Evolutionary conservation across 2,888 invertebrate genomes (phyloP).

Genomic region (Pseudococcus jackbeardsleyi): DNA sequence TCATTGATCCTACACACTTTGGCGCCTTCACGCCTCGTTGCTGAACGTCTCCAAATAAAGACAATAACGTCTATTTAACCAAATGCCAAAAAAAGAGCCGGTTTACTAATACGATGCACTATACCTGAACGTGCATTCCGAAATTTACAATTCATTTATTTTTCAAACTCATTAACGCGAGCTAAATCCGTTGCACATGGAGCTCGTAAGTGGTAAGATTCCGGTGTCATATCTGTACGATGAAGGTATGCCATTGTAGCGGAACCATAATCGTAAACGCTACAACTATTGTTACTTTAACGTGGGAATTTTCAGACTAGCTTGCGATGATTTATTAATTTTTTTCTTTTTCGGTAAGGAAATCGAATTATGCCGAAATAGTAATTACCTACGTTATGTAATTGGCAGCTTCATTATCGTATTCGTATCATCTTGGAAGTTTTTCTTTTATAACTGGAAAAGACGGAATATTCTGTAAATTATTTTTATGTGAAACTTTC

Average conservation of each 20-base stretch:
- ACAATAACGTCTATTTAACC: background rate
- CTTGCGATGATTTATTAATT: constrained; percentile 39
- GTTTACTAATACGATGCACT: background rate
- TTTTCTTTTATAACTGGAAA: constrained; percentile 30
- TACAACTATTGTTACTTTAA: background rate
- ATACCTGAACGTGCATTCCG: background rate
- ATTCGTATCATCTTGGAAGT: constrained; percentile 7
- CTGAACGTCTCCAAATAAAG: background rate
- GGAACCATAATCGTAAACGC: constrained; percentile 30
- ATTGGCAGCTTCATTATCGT: constrained; percentile 39
- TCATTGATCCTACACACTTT: background rate
- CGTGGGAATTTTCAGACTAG: constrained; percentile 22
- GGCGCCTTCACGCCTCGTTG: constrained; percentile 6
- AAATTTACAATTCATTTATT: constrained; percentile 34
- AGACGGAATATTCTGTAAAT: constrained; percentile 1
- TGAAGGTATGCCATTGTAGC: constrained; percentile 35
- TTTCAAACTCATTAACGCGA: constrained; percentile 22
- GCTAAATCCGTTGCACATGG: background rate
- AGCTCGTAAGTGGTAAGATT: background rate
- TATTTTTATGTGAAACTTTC: constrained; percentile 32
- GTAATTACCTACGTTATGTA: constrained; percentile 19
- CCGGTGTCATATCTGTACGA: constrained; percentile 26
- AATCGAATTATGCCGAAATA: constrained; percentile 21
- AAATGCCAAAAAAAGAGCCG: background rate
- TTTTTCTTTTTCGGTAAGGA: constrained; percentile 10